A percentile compares a stretch with the other conserved stretches of the same genome.
These are phyloP conservation scores for Diplodus puntazzo DNA, from an alignment of 2,797 vertebrate species.

Conservation along the genomic window DNA sequence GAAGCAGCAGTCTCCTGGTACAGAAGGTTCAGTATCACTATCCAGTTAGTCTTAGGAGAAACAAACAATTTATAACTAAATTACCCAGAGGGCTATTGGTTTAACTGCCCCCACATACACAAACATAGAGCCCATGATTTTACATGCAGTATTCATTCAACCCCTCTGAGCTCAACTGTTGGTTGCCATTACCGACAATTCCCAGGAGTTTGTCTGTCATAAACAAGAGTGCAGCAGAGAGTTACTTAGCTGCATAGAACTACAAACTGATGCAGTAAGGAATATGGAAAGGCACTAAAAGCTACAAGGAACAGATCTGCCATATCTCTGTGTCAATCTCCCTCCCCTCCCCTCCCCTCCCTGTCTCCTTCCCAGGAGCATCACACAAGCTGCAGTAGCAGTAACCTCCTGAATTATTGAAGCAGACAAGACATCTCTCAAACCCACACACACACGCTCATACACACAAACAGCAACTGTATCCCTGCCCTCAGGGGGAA, in stretches of 20 bases:
- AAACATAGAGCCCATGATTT: slow-evolving; percentile 13
- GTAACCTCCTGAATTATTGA: slow-evolving; percentile 82
- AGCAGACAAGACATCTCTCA: slow-evolving; percentile 75
- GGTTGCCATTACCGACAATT: slow-evolving; percentile 43
- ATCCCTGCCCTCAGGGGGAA: slow-evolving; percentile 66
- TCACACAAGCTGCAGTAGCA: slow-evolving; percentile 65
- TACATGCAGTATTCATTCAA: slow-evolving; percentile 49
- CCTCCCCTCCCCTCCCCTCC: not conserved
- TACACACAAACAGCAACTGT: slow-evolving; percentile 71
- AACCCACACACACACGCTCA: slow-evolving; percentile 43
- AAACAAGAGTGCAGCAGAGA: slow-evolving; percentile 50
- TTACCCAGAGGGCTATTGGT: slow-evolving; percentile 44
- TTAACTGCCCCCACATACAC: slow-evolving; percentile 41
- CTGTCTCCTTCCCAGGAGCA: slow-evolving; percentile 45
- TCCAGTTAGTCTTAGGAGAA: not conserved
- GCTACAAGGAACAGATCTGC: slow-evolving; percentile 58
- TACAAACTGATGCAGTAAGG: slow-evolving; percentile 56
- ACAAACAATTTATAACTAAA: slow-evolving; percentile 28
- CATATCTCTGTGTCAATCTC: slow-evolving; percentile 48
- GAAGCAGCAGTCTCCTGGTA: not conserved
- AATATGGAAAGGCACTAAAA: slow-evolving; percentile 54
- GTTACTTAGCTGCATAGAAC: slow-evolving; percentile 39
- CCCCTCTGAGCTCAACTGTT: slow-evolving; percentile 31
- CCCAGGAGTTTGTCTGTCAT: slow-evolving; percentile 51
- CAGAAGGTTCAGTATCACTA: slow-evolving; percentile 7